Conservation (phyloP, 2,797 vertebrate species). For the Remorina albescens region DNA sequence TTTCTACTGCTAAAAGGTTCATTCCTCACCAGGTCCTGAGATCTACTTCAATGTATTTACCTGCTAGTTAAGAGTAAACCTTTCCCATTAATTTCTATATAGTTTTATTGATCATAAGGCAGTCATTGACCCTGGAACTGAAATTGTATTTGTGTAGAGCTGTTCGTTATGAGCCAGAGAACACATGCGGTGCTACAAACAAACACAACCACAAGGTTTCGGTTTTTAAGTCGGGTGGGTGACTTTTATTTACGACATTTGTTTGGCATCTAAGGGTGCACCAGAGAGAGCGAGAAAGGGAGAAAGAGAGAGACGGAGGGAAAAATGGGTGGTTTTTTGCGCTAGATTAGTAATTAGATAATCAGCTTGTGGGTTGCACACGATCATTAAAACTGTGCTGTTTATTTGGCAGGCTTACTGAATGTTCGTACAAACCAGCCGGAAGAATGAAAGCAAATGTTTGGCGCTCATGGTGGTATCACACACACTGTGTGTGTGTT, state of each 20-base stretch:
- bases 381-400: constrained; percentile 65
- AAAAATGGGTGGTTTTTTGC: constrained; percentile 13
- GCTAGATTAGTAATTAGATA: constrained; percentile 72
- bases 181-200: constrained; percentile 1
- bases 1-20: not conserved
- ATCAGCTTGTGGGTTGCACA: constrained; percentile 62
- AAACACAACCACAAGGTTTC: not conserved
- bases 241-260: constrained; percentile 3
- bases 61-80: not conserved
- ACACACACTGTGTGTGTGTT: constrained; percentile 45
- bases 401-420: constrained; percentile 70
- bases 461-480: constrained; percentile 51
- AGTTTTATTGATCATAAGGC: not conserved
- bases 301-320: not conserved
- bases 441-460: constrained; percentile 78
- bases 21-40: not conserved
- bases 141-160: not conserved
- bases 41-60: not conserved
- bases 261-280: not conserved
- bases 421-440: constrained; percentile 56
- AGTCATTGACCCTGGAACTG: not conserved
- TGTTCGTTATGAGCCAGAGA: constrained; percentile 8
- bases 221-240: constrained; percentile 5
- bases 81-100: not conserved
- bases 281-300: not conserved